Evolutionary conservation across 2,797 vertebrate genomes (phyloP), one percentile per base, ranked within the genome.

Genomic region (Macropodus opercularis): DNA sequence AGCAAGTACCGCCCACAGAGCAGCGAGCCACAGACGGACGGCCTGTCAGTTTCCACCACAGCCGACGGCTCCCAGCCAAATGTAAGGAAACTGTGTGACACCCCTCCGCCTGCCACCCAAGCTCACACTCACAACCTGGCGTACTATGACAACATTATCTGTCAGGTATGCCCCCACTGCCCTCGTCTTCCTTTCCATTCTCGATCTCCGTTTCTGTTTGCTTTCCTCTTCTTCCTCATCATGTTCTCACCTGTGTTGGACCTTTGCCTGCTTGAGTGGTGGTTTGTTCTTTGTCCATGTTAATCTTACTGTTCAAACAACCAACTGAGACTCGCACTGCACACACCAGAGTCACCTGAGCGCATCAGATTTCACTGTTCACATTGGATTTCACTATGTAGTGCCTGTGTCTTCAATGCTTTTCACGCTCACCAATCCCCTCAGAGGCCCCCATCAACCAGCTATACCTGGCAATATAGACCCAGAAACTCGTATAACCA

Each of bases 21-120:
- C 21, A 77, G 29, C 29, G 95, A 97, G 88, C 95, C 95, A 29
- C 96, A 96, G 92, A 96, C 96, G 1, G 96, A 99, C 72, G 97
- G 96, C 90, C 95, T 99, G 86, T 99, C 97, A 12, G 94, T 98
- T 53, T 99, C 96, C 78, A 99, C 96, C 47, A 96, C 95, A 63
- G 96, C 96, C 3, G 97, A 98, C 86, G 95, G 95, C 89, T 98
- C 96, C 34, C 96, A 98, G 89, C 93, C 95, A 92, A 98, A 98
- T 14, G 97, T 98, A 98, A 98, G 97, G 94, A 95, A 90, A 91
- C 86, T 91, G 73, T 86, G 87, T 14, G 86, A 88, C 87, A 81
- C 91, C 48, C 90, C 92, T 69, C 78, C 89, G 84, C 81, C 89
- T 73, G 91, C 92, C 71, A 91, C 93, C 80, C 90, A 91, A 92